A percentile compares a stretch with the other conserved stretches of the same genome.
phyloP scores from a whole-genome alignment of 2,797 vertebrate genomes.

The Chaetodon trifasciatus region DNA sequence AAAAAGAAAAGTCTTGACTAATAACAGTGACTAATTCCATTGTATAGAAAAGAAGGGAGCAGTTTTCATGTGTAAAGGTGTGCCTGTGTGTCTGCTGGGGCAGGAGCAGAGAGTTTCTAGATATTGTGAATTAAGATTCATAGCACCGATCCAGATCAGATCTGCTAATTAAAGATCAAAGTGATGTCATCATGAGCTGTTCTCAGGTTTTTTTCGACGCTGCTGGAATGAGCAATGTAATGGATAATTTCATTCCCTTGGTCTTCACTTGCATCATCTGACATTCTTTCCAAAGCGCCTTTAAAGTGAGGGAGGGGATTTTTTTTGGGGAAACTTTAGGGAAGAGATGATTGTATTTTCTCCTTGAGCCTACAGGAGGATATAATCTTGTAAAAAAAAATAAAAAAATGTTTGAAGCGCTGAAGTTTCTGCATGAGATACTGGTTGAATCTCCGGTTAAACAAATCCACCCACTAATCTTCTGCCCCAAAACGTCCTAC shows the following conservation, averaged over 20 bases:
- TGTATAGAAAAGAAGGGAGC: neutral
- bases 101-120: neutral
- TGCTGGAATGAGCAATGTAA: conserved; percentile 46
- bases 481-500: neutral
- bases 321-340: neutral
- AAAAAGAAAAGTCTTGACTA: neutral
- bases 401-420: conserved; percentile 28
- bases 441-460: conserved; percentile 18
- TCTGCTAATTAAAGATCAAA: conserved; percentile 71
- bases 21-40: neutral
- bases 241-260: conserved; percentile 54
- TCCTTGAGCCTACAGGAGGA: conserved; percentile 27
- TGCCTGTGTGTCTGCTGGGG: neutral
- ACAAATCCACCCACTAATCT: conserved; percentile 50
- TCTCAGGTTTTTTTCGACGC: conserved; percentile 52
- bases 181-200: conserved; percentile 59
- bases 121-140: conserved; percentile 48
- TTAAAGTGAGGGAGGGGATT: conserved; percentile 21
- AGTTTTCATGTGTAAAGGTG: neutral
- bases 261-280: conserved; percentile 71
- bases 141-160: conserved; percentile 40
- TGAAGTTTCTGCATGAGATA: neutral
- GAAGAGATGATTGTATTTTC: conserved; percentile 49
- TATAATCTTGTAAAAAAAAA: conserved; percentile 26
- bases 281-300: conserved; percentile 52